Evolutionary conservation across 2,797 vertebrate genomes (phyloP).

Genomic region (Gallinago stenura): DNA sequence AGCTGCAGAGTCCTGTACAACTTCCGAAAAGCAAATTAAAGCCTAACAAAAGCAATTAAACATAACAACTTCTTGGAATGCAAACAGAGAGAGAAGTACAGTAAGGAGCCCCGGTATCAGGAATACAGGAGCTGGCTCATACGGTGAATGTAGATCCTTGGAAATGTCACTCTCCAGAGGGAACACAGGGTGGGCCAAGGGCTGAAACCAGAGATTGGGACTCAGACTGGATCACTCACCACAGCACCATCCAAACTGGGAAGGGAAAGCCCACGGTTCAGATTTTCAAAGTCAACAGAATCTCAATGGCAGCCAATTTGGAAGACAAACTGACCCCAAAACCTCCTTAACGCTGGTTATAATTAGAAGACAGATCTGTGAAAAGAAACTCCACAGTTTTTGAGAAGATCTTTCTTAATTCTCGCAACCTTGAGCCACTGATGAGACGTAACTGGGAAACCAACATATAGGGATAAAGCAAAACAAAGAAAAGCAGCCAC

Average conservation of each 20-base stretch:
- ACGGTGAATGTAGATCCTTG: not conserved
- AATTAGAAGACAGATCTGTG: not conserved
- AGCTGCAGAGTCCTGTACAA: not conserved
- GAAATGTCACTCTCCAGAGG: not conserved
- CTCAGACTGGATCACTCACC: too few species aligned
- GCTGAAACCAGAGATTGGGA: not conserved
- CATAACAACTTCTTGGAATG: not conserved
- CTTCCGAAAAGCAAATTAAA: not conserved
- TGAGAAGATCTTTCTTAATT: not conserved
- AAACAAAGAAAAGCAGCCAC: not conserved
- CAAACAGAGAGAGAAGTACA: not conserved
- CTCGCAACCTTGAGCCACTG: not conserved
- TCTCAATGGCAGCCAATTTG: not conserved
- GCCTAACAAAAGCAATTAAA: not conserved
- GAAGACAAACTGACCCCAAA: not conserved
- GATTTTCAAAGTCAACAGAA: not conserved
- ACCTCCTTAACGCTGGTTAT: not conserved
- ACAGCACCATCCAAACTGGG: not conserved
- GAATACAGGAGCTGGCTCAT: not conserved
- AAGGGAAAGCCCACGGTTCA: not conserved
- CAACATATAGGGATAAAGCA: not conserved
- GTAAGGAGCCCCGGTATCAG: not conserved
- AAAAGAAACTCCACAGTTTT: not conserved
- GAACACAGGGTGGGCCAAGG: not conserved
- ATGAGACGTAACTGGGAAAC: not conserved